Evolutionary conservation across 2,888 invertebrate species (phyloP).

Genomic region (Troides helena): DNA sequence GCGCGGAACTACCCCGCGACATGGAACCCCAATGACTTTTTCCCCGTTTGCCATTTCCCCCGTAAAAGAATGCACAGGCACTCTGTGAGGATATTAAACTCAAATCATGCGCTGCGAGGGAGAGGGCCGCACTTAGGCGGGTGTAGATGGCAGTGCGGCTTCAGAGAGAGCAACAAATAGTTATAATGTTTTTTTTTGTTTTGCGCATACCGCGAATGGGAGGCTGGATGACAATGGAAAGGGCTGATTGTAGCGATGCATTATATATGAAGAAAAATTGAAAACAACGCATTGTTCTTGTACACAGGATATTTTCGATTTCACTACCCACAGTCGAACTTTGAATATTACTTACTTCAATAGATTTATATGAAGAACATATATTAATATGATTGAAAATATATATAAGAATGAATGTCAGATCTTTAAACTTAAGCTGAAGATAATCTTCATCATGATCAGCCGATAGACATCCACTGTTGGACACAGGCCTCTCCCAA

Average conservation of each 20-base stretch:
- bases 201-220: constrained; percentile 16
- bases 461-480: too few relatives aligned
- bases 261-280: constrained; percentile 7
- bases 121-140: constrained; percentile 36
- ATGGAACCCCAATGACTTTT: constrained; percentile 33
- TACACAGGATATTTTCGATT: too few relatives aligned
- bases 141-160: constrained; percentile 35
- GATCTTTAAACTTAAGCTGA: too few relatives aligned
- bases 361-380: too few relatives aligned
- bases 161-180: constrained; percentile 34
- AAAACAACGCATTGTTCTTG: constrained; percentile 17
- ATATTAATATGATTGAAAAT: too few relatives aligned
- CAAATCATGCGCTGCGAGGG: constrained; percentile 62
- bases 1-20: constrained; percentile 34
- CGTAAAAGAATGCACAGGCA: constrained; percentile 64
- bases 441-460: too few relatives aligned
- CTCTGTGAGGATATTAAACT: constrained; percentile 75
- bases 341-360: too few relatives aligned
- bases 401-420: too few relatives aligned
- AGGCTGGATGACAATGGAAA: constrained; percentile 39
- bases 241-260: constrained; percentile 32
- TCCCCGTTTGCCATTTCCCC: constrained; percentile 53
- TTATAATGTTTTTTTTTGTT: constrained; percentile 22
- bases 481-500: too few relatives aligned
- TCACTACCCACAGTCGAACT: too few relatives aligned